These are phyloP conservation scores for Idaea aversata DNA, from an alignment of 2,888 invertebrate genomes.

Conservation along the genomic window DNA sequence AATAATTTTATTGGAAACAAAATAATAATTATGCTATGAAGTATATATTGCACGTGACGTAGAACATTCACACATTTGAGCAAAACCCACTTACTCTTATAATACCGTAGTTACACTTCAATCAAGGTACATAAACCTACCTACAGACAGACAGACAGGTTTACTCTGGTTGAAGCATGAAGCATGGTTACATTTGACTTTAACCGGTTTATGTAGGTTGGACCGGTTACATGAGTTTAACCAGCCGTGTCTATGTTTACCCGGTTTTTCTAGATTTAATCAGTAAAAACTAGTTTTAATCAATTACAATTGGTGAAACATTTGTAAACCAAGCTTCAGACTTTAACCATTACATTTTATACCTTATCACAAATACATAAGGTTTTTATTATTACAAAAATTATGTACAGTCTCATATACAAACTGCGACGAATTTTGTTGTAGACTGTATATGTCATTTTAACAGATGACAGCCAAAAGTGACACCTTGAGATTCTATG, in stretches of 20 bases:
- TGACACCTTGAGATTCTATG: background rate
- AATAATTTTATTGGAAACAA: constrained; percentile 78
- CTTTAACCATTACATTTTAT: background rate
- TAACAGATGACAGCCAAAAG: background rate
- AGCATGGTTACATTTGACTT: background rate
- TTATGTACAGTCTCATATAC: too few relatives aligned
- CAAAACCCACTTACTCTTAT: constrained; percentile 74
- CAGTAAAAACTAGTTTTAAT: background rate
- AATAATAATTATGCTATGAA: constrained; percentile 78
- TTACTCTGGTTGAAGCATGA: background rate
- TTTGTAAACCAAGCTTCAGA: background rate
- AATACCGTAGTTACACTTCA: constrained; percentile 23
- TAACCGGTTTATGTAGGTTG: background rate
- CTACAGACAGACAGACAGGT: background rate
- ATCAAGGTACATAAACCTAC: too few relatives aligned
- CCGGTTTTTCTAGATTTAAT: background rate
- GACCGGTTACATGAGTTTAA: background rate
- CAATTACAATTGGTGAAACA: background rate
- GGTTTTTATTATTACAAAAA: background rate
- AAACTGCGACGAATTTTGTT: too few relatives aligned
- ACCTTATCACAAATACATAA: background rate
- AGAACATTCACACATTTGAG: constrained; percentile 60
- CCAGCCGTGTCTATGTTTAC: background rate
- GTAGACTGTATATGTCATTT: too few relatives aligned
- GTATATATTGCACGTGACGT: constrained; percentile 72